Conservation (phyloP, 2,113 vertebrate genomes). For the Dipodomys spectabilis region DNA sequence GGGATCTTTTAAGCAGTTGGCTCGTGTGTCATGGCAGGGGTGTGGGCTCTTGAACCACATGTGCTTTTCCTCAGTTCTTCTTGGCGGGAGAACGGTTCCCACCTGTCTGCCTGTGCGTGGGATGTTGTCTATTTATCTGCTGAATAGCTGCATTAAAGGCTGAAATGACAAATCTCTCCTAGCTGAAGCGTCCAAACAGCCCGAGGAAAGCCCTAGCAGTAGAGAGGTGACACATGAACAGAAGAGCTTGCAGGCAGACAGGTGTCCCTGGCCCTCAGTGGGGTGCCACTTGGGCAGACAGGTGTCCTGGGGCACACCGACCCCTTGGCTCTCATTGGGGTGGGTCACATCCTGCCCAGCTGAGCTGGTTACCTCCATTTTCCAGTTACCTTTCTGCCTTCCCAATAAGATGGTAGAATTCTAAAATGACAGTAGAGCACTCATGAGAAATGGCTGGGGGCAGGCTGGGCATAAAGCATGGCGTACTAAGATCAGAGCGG, state of each 20-base stretch:
- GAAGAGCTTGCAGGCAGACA: no score
- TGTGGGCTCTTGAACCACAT: background rate
- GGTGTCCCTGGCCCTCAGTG: no score
- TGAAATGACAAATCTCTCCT: background rate
- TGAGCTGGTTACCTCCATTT: background rate
- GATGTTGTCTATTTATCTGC: background rate
- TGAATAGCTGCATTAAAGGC: background rate
- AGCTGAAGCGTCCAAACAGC: background rate
- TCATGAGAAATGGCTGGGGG: background rate
- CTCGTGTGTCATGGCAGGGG: no score
- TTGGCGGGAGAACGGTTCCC: no score
- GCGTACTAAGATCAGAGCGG: rapidly evolving
- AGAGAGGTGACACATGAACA: no score
- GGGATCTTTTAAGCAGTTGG: background rate
- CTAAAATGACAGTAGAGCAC: background rate
- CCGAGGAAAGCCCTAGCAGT: background rate
- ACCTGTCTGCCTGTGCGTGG: background rate
- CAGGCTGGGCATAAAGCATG: rapidly evolving
- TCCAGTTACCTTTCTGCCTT: background rate
- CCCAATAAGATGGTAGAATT: background rate
- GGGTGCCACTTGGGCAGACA: no score
- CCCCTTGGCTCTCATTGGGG: background rate
- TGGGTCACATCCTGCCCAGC: background rate
- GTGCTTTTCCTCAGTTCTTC: no score
- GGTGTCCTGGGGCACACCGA: no score